A percentile compares a stretch with the other conserved stretches of the same genome.
These are phyloP conservation scores for Podarcis siculus DNA, from an alignment of 2,797 vertebrate species.

Conservation along the genomic window DNA sequence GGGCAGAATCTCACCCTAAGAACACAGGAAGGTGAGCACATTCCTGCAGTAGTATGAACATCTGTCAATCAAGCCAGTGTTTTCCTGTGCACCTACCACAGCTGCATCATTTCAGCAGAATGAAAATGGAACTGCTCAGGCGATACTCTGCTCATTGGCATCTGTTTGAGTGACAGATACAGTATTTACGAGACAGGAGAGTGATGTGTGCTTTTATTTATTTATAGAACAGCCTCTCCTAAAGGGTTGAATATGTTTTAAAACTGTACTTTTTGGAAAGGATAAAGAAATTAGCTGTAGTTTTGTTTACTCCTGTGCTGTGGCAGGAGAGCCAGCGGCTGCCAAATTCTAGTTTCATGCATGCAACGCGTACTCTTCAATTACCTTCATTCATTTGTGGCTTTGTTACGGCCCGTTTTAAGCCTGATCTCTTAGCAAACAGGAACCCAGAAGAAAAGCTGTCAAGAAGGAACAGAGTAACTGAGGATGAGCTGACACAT, in stretches of 20 bases:
- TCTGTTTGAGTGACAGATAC: conserved; percentile 59
- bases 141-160: conserved; percentile 44
- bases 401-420: conserved; percentile 17
- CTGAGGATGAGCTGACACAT: neutral
- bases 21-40: neutral
- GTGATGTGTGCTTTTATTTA: conserved; percentile 51
- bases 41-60: conserved; percentile 27
- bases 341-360: neutral
- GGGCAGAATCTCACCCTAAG: conserved; percentile 27
- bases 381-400: neutral
- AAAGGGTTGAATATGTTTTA: conserved; percentile 42
- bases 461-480: conserved; percentile 16
- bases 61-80: conserved; percentile 49
- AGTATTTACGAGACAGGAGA: conserved; percentile 43
- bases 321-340: neutral
- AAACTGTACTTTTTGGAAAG: conserved; percentile 32
- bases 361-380: neutral
- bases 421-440: conserved; percentile 3
- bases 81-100: conserved; percentile 27
- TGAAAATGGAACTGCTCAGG: conserved; percentile 61
- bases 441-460: neutral
- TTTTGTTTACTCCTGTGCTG: conserved; percentile 31
- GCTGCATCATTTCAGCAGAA: conserved; percentile 20
- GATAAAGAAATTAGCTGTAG: conserved; percentile 17
- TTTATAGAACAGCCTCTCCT: conserved; percentile 50